These are phyloP conservation scores for Bothrops jararaca DNA, from an alignment of 2,113 vertebrate genomes.

Conservation along the genomic window DNA sequence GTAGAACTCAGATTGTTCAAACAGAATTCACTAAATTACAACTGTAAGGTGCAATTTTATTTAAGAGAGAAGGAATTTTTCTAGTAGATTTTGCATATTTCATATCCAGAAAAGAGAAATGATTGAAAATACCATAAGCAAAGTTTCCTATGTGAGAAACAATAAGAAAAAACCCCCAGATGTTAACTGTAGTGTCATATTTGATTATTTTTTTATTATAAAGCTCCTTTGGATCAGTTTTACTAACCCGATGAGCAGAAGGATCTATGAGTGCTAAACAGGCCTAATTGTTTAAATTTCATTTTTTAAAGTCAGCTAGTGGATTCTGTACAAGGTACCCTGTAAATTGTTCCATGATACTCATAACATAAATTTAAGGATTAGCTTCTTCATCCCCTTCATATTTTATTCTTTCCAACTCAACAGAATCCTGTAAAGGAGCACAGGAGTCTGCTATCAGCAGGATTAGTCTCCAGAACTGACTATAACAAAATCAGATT, in stretches of 20 bases:
- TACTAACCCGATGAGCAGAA: conserved; percentile 5
- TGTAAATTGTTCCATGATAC: not conserved
- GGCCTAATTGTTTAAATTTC: not conserved
- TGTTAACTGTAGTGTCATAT: not conserved
- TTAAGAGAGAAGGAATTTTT: not conserved
- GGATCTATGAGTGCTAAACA: conserved; percentile 6
- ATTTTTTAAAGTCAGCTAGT: not conserved
- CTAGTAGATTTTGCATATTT: not conserved
- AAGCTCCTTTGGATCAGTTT: conserved; percentile 25
- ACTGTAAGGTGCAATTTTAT: not conserved
- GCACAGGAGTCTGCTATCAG: not conserved
- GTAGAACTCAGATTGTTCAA: not conserved
- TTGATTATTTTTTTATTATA: conserved; percentile 9
- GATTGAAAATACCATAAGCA: not conserved
- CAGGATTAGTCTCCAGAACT: not conserved
- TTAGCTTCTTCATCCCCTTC: not conserved
- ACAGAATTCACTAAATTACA: not conserved
- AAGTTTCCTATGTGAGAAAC: not conserved
- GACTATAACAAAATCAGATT: not conserved
- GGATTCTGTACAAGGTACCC: not conserved
- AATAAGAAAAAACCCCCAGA: conserved; percentile 14
- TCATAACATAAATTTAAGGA: not conserved
- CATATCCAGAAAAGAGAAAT: conserved; percentile 11
- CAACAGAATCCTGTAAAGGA: not conserved
- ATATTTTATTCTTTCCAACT: not conserved